Conservation (phyloP, 2,113 vertebrate species). For the Eudyptes chrysolophus region DNA sequence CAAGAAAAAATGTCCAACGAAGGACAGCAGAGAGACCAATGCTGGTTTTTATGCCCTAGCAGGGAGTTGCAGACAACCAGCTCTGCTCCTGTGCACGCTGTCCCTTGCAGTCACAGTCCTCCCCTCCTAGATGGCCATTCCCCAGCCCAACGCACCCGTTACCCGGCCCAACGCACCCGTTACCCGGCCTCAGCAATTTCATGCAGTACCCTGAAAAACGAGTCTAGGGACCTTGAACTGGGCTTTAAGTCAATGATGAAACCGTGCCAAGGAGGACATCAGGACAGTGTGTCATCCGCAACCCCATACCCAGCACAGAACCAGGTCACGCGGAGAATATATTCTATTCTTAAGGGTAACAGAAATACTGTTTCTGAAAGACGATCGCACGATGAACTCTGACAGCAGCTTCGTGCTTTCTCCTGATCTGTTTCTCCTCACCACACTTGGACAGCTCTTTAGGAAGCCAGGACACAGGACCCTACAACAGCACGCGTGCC, state of each 20-base stretch:
- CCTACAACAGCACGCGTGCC: neutral
- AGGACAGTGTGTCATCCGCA: neutral
- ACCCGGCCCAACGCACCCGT: neutral
- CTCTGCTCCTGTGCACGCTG: neutral
- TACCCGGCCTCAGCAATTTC: neutral
- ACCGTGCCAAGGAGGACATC: neutral
- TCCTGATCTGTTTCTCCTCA: neutral
- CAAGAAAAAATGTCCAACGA: accelerated
- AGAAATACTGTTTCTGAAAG: neutral
- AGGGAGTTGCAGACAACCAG: neutral
- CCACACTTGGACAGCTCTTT: neutral
- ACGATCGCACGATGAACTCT: neutral
- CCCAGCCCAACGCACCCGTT: neutral
- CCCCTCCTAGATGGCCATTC: neutral
- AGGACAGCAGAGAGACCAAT: neutral
- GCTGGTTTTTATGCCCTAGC: neutral
- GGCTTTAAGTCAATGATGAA: neutral
- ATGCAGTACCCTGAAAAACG: neutral
- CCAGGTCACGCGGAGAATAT: neutral
- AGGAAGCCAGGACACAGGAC: neutral
- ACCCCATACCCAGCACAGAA: neutral
- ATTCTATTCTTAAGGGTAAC: neutral
- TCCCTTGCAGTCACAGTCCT: neutral
- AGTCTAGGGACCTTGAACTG: neutral
- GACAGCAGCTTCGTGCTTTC: neutral